Evolutionary conservation across 2,888 invertebrate species (phyloP), one percentile per base, ranked within the genome.

Genomic region (Campoletis raptor): DNA sequence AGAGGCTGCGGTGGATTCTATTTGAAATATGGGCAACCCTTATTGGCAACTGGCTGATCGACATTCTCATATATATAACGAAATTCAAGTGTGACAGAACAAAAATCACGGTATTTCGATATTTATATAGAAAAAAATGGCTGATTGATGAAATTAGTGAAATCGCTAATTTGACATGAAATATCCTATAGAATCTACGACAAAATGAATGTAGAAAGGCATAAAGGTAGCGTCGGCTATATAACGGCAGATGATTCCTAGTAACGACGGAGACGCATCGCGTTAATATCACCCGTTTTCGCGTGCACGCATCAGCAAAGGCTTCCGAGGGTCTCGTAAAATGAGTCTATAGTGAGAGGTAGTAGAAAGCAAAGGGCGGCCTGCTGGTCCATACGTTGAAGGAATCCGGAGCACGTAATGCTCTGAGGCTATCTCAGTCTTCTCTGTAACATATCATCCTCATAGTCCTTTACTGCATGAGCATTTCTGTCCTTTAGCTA

Each of bases 361-460:
- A 77, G 57, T 64, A 61, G 36, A 18, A 36, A 45, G n/a, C 15
- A 42, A n/a, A 7, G 73, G 72, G 40, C 30, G 3, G 66, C 54
- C 74, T 24, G 61, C 57, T 69, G 69, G 67, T 81, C 77, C 81
- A 85, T 83, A 82, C 86, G 87, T 69, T 72, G 73, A 72, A 83
- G 88, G 87, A 87, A 89, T 89, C 88, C 84, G 70, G 52, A 87
- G 87, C 86, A 87, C 86, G 87, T 89, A 87, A 87, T 88, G 82
- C 76, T 52, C 66, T 57, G 37, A 36, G 54, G 67, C 69, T 30
- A 30, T 48, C 45, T 57, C 54, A 36, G 61, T 37, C 40, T 70
- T 48, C 42, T 30, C 37, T 73, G 40, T 73, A 37, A 69, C 81
- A 40, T 66, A 67, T 81, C 74, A 21, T 67, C 40, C 48, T 70